Conservation (phyloP, 2,113 vertebrate genomes). For the Bungarus multicinctus region DNA sequence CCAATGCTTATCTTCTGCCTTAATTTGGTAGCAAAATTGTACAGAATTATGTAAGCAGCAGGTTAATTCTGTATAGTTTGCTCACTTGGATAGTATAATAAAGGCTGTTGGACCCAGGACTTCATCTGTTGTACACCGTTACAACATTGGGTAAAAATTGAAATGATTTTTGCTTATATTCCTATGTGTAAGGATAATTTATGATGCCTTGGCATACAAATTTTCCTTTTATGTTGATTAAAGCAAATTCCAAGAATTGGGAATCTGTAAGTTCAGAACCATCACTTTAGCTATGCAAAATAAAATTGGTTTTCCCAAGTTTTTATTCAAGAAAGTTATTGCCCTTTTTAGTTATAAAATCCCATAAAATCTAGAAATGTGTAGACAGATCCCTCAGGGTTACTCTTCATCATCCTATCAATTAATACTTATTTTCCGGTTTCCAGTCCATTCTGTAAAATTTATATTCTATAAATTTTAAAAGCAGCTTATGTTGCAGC, state of each 20-base stretch:
- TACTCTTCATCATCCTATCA: too few relatives aligned
- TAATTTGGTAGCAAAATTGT: neutral
- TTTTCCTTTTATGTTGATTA: neutral
- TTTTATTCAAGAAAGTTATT: neutral
- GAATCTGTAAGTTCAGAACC: neutral
- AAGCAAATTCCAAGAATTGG: neutral
- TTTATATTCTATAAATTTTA: neutral
- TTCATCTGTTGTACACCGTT: neutral
- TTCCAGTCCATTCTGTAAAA: neutral
- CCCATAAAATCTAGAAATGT: neutral
- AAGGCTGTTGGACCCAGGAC: neutral
- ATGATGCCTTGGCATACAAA: neutral
- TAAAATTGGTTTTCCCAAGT: neutral
- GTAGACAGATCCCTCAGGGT: too few relatives aligned
- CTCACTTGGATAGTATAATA: neutral
- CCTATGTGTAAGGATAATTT: neutral
- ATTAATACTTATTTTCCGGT: neutral
- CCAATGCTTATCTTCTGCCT: neutral
- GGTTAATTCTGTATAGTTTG: neutral
- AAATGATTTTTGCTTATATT: neutral
- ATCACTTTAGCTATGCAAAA: neutral
- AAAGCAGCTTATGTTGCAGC: neutral
- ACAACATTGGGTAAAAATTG: neutral
- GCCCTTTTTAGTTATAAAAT: neutral
- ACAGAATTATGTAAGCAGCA: neutral